Conservation (phyloP, 2,888 invertebrate genomes). For the Odontocerum albicorne region DNA sequence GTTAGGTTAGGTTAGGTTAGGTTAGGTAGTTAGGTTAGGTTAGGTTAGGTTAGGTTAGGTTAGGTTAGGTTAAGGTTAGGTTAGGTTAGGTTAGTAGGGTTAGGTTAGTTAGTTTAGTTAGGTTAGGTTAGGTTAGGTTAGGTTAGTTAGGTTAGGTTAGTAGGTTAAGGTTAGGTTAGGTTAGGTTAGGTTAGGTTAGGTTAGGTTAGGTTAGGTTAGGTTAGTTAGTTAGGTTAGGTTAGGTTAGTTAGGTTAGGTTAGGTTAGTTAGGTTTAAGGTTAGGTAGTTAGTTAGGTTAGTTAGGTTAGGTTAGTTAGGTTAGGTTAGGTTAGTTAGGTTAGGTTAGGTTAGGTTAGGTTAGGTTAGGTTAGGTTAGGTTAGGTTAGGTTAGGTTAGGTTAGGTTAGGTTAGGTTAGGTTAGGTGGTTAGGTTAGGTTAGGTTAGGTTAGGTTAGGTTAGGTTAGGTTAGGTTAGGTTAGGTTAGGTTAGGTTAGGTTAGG, state of each 20-base stretch:
- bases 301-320: conserved; percentile 19
- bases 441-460: conserved; percentile 34
- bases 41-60: conserved; percentile 19
- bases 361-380: conserved; percentile 31
- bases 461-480: conserved; percentile 33
- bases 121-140: conserved; percentile 20
- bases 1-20: too few species aligned
- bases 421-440: conserved; percentile 35
- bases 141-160: neutral
- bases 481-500: conserved; percentile 23
- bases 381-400: conserved; percentile 35
- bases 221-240: too few species aligned
- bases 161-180: neutral
- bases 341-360: conserved; percentile 34
- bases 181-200: too few species aligned
- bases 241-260: conserved; percentile 5
- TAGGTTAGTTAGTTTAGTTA: conserved; percentile 16
- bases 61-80: conserved; percentile 21
- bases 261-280: conserved; percentile 1
- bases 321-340: conserved; percentile 31
- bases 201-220: too few species aligned
- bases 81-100: conserved; percentile 20
- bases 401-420: conserved; percentile 36
- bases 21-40: conserved; percentile 18
- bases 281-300: conserved; percentile 35